A percentile compares a stretch with the other conserved stretches of the same genome.
phyloP scores from a whole-genome alignment of 2,113 vertebrate genomes.

The Brachypodius melanocephalos region DNA sequence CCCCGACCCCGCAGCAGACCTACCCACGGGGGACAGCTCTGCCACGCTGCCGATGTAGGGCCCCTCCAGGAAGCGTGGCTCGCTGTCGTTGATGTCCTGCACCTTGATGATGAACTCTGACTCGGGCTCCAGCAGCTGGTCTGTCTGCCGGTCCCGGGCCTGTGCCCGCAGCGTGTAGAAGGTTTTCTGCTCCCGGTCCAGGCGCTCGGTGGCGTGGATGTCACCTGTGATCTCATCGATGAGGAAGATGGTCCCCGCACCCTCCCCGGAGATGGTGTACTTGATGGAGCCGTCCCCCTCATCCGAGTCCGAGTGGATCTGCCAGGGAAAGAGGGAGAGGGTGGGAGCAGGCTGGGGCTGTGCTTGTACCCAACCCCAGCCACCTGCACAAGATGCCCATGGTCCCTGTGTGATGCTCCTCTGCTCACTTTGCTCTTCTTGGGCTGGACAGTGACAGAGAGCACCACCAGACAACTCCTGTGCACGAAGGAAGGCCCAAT shows the following conservation, averaged over 20 bases:
- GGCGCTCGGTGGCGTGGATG: conserved; percentile 93
- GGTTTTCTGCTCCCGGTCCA: conserved; percentile 94
- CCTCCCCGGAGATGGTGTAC: conserved; percentile 97
- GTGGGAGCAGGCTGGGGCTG: neutral
- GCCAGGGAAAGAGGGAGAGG: conserved; percentile 18
- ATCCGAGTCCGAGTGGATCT: conserved; percentile 98
- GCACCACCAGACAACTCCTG: neutral
- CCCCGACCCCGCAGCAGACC: conserved; percentile 25
- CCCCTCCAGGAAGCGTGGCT: conserved; percentile 95
- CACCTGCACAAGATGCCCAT: neutral
- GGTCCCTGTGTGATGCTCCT: neutral
- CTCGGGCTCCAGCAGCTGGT: conserved; percentile 90
- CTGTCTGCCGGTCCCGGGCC: conserved; percentile 84
- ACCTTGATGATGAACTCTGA: conserved; percentile 99
- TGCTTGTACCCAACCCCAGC: neutral
- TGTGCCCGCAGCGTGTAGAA: conserved; percentile 94
- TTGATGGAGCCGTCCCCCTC: conserved; percentile 96
- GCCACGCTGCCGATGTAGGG: conserved; percentile 96
- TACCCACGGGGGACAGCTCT: conserved; percentile 91
- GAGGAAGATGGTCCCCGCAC: conserved; percentile 93
- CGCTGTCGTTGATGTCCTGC: conserved; percentile 98
- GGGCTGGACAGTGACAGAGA: neutral
- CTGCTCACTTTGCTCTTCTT: neutral
- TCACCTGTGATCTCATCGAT: conserved; percentile 95
- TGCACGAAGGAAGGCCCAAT: neutral